Percentiles rank a stretch among this genome's conserved stretches.
Evolutionary conservation across 2,113 vertebrate species (phyloP).

Genomic region (Dicrurus megarhynchus): DNA sequence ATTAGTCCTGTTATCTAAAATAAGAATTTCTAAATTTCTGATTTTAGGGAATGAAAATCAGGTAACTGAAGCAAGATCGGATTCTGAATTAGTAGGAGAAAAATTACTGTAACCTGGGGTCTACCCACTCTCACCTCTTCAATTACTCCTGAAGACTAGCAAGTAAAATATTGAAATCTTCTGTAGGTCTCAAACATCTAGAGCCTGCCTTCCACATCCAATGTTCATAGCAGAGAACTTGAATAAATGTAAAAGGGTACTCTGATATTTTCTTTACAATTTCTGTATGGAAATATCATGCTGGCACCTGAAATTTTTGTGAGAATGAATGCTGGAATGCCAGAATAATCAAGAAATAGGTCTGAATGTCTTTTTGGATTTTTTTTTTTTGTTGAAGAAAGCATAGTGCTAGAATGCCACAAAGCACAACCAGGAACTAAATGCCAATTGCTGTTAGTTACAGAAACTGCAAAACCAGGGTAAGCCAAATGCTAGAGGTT

Average conservation of each 20-base stretch:
- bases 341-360: not conserved
- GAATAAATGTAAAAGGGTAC: not conserved
- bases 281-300: not conserved
- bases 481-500: not conserved
- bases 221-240: not conserved
- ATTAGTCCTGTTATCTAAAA: not conserved
- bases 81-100: not conserved
- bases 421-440: not conserved
- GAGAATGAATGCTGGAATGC: not conserved
- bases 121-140: not conserved
- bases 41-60: not conserved
- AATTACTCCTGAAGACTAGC: not conserved
- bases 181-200: not conserved
- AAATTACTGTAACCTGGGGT: not conserved
- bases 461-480: not conserved
- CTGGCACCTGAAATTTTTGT: not conserved
- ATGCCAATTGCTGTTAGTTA: not conserved
- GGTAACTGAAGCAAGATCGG: not conserved
- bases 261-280: not conserved
- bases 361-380: not conserved
- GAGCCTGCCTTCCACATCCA: not conserved
- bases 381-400: not conserved
- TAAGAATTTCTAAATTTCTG: not conserved
- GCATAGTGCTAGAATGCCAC: not conserved
- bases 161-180: not conserved